Base-by-base conservation (phyloP, 2,888 invertebrate genomes). In the Phaedon cochleariae region DNA sequence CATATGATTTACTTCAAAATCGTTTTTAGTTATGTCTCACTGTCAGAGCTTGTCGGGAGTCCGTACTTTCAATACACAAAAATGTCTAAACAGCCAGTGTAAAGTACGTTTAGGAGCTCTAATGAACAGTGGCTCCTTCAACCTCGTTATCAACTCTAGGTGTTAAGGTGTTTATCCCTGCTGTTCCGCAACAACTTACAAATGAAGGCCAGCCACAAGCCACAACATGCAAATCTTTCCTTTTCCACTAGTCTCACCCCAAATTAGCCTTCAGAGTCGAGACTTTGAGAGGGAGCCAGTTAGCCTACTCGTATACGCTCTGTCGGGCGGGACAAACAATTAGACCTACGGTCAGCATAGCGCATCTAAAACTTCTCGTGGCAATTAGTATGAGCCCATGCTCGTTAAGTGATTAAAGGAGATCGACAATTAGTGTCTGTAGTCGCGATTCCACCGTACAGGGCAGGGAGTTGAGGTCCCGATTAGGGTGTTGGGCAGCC, bases 271-370 rank as follows among this genome's bases (percentile, higher is more conserved):
- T 26, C 26, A 26, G 26, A 26, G 26, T 26, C 7, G 26, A 7
- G 26, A n/a, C n/a, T n/a, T n/a, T n/a, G n/a, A n/a, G n/a, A n/a
- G n/a, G n/a, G n/a, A n/a, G n/a, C n/a, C n/a, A n/a, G n/a, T n/a
- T n/a, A n/a, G n/a, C n/a, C n/a, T n/a, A n/a, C n/a, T n/a, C n/a
- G n/a, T n/a, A n/a, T n/a, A n/a, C n/a, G n/a, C 52, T 45, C 52
- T 61, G 52, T 29, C n/a, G 10, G 52, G 31, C 26, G 52, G 31
- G 52, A 31, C 26, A 55, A 55, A 55, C 55, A 55, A 55, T 55
- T 55, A 55, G 55, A 55, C 55, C 41, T 22, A 15, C 37, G 55
- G 55, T 55, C 55, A 55, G 37, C 41, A 41, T 41, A 6, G 15
- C 41, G 21, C 21, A 37, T 37, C 21, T 20, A 41, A 22, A 55